Conservation (phyloP, 2,797 vertebrate genomes). For the Brotula barbata region DNA sequence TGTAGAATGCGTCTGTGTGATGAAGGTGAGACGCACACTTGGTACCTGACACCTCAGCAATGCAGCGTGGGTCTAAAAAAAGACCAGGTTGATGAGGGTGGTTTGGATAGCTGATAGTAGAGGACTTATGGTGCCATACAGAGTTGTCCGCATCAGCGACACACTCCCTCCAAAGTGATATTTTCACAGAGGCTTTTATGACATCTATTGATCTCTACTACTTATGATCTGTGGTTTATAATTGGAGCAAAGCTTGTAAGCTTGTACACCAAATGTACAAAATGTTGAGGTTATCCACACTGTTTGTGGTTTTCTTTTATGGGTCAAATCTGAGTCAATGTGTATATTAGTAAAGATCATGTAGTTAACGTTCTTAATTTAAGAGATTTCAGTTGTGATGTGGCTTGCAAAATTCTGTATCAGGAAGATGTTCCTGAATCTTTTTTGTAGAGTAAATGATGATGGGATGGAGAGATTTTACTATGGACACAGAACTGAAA, state of each 20-base stretch:
- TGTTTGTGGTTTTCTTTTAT: too few relatives aligned
- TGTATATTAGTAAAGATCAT: too few relatives aligned
- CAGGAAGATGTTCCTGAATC: background rate
- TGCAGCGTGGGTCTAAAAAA: slow-evolving; percentile 57
- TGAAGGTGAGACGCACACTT: slow-evolving; percentile 4
- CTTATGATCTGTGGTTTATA: background rate
- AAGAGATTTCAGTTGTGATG: too few relatives aligned
- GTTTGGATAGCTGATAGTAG: slow-evolving; percentile 11
- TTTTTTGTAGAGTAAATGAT: background rate
- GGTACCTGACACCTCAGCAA: slow-evolving; percentile 51
- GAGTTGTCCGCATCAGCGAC: background rate
- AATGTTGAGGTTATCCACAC: background rate
- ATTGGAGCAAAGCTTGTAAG: background rate
- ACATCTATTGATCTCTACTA: background rate
- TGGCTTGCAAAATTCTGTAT: too few relatives aligned
- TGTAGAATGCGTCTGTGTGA: slow-evolving; percentile 7
- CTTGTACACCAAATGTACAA: background rate
- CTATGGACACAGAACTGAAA: background rate
- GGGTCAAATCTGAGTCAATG: background rate
- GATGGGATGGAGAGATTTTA: background rate
- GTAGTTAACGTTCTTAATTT: background rate
- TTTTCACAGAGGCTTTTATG: background rate
- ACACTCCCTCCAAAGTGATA: background rate
- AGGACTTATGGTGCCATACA: slow-evolving; percentile 6
- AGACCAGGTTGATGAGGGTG: slow-evolving; percentile 25